Evolutionary conservation across 2,888 invertebrate genomes (phyloP).

Genomic region (Watsonalla binaria): DNA sequence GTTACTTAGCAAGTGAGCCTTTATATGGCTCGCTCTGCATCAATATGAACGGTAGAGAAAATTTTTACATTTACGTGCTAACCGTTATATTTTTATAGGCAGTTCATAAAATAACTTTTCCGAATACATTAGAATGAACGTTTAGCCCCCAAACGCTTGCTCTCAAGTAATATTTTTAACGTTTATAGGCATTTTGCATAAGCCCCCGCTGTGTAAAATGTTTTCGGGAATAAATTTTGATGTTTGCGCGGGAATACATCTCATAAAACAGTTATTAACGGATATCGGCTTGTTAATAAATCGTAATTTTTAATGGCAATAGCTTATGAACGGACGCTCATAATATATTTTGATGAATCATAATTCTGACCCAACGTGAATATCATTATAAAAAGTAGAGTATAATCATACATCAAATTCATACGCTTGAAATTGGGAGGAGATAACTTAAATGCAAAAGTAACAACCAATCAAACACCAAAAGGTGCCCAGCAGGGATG

Average conservation of each 20-base stretch:
- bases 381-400: too few relatives aligned
- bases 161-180: constrained; percentile 61
- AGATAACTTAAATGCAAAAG: too few relatives aligned
- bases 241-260: constrained; percentile 20
- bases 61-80: constrained; percentile 60
- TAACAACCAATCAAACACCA: too few relatives aligned
- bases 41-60: constrained; percentile 48
- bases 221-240: constrained; percentile 42
- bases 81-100: constrained; percentile 71
- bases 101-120: constrained; percentile 69
- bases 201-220: constrained; percentile 51
- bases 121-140: constrained; percentile 61
- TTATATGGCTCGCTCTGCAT: constrained; percentile 50
- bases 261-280: background rate
- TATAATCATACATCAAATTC: too few relatives aligned
- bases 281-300: background rate
- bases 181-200: constrained; percentile 68
- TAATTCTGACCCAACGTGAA: background rate
- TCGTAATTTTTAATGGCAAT: background rate
- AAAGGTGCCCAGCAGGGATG: too few relatives aligned
- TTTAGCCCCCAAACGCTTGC: constrained; percentile 51
- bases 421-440: too few relatives aligned
- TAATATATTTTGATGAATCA: background rate
- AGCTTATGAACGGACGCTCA: background rate
- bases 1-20: constrained; percentile 29